Evolutionary conservation across 2,113 vertebrate species (phyloP).

Genomic region (Lanius collurio): DNA sequence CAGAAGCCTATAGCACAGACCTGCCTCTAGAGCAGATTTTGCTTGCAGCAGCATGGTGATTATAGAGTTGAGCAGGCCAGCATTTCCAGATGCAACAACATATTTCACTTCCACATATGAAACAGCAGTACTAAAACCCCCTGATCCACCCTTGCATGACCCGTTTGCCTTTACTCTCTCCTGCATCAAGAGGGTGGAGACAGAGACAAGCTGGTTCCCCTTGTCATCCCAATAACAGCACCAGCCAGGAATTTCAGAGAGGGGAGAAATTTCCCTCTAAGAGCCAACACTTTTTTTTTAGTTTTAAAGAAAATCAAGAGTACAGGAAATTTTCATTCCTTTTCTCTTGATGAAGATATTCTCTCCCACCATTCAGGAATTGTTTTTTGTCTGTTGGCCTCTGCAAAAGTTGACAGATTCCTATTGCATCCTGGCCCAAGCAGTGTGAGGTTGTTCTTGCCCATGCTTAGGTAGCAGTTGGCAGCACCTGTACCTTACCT

Average conservation of each 20-base stretch:
- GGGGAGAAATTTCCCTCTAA: not conserved
- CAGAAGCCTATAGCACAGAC: not conserved
- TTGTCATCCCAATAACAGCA: not conserved
- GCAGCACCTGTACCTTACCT: not conserved
- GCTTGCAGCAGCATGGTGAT: slow-evolving; percentile 20
- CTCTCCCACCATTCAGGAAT: not conserved
- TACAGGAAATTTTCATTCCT: not conserved
- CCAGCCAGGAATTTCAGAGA: not conserved
- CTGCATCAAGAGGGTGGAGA: slow-evolving; percentile 7
- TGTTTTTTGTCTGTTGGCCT: not conserved
- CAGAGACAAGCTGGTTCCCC: not conserved
- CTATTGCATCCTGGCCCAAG: not conserved
- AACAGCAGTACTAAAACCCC: slow-evolving; percentile 29
- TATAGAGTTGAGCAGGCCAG: slow-evolving; percentile 42
- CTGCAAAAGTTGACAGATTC: not conserved
- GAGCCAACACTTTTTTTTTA: not conserved
- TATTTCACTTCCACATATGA: slow-evolving; percentile 50
- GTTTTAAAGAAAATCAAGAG: not conserved
- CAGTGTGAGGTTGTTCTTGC: not conserved
- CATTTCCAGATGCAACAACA: slow-evolving; percentile 56
- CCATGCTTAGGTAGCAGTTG: not conserved
- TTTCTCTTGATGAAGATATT: not conserved
- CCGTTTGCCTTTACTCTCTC: slow-evolving; percentile 49
- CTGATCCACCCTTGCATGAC: slow-evolving; percentile 44
- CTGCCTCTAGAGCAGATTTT: slow-evolving; percentile 17